These are phyloP conservation scores for Sinella curviseta DNA, from an alignment of 1,140 invertebrate genomes.

Conservation along the genomic window DNA sequence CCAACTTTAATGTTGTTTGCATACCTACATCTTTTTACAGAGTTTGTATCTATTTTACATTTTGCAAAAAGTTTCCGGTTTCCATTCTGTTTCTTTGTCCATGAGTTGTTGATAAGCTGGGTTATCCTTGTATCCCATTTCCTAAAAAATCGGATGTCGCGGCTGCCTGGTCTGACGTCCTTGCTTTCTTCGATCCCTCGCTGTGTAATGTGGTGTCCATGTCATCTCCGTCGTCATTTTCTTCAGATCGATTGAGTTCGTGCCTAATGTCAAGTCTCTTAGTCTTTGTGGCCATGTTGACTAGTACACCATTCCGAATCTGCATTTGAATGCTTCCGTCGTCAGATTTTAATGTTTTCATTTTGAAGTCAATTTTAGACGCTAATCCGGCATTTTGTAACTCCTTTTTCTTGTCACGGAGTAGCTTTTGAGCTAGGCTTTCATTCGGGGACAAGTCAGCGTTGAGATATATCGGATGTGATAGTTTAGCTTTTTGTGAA, in stretches of 20 bases:
- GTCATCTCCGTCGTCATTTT: no score
- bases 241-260: not conserved
- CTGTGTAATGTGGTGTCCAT: no score
- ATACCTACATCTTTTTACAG: not conserved
- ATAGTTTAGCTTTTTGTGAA: not conserved
- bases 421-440: not conserved
- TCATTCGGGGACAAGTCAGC: not conserved
- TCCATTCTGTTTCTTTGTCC: not conserved
- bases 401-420: not conserved
- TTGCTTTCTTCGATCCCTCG: not conserved
- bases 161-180: no score
- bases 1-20: not conserved
- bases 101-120: not conserved
- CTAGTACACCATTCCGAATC: not conserved
- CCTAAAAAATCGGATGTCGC: slow-evolving; percentile 13
- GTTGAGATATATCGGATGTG: not conserved
- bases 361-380: not conserved
- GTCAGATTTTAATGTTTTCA: not conserved
- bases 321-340: not conserved
- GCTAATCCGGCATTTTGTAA: not conserved
- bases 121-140: not conserved
- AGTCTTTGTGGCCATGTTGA: not conserved
- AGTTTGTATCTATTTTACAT: not conserved
- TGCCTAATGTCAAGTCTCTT: not conserved
- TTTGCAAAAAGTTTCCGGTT: not conserved